Evolutionary conservation across 1,140 invertebrate genomes (phyloP).

Genomic region (Psilanteris sp.): DNA sequence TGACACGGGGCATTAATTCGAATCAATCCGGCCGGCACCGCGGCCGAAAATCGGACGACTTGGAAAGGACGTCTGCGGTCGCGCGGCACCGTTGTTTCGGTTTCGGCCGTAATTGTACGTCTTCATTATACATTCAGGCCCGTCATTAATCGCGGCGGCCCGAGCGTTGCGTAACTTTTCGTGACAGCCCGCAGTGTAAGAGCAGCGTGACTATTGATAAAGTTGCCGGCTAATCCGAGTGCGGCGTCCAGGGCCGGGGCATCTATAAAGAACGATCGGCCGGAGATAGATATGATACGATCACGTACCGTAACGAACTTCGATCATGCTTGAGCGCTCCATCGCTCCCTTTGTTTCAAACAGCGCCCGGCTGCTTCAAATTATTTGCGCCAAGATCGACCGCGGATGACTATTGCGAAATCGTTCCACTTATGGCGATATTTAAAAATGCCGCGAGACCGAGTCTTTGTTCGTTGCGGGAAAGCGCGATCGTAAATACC

Average conservation of each 20-base stretch:
- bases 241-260: conserved; percentile 11
- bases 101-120: no score
- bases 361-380: conserved; percentile 68
- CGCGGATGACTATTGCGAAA: conserved; percentile 52
- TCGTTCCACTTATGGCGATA: conserved; percentile 33
- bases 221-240: background rate
- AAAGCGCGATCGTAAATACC: conserved; percentile 17
- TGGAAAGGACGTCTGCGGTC: no score
- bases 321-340: conserved; percentile 73
- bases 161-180: conserved; percentile 16
- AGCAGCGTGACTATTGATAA: conserved; percentile 26
- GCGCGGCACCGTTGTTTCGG: no score
- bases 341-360: conserved; percentile 74
- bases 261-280: conserved; percentile 65
- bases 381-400: conserved; percentile 49
- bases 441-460: conserved; percentile 7
- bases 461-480: conserved; percentile 24
- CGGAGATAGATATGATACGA: conserved; percentile 57
- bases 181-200: conserved; percentile 14
- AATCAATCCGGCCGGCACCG: conserved; percentile 1
- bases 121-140: background rate
- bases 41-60: no score
- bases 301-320: conserved; percentile 72
- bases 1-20: background rate
- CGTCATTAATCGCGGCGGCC: conserved; percentile 1